A percentile compares a stretch with the other conserved stretches of the same genome.
phyloP scores from a whole-genome alignment of 2,113 vertebrate genomes.

The Cisticola juncidis region DNA sequence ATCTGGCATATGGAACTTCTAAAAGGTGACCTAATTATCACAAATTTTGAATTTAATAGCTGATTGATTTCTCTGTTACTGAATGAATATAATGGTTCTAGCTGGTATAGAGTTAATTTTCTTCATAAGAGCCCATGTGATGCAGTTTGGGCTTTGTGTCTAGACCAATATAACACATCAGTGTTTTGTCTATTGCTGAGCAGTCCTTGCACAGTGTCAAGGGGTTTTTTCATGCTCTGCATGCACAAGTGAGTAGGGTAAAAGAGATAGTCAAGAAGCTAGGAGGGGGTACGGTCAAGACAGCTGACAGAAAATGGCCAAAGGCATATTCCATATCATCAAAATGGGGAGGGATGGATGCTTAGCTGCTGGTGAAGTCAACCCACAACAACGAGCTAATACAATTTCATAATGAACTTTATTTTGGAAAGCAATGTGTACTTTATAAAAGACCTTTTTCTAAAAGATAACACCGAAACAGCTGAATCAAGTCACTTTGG shows the following conservation, averaged over 20 bases:
- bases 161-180: neutral
- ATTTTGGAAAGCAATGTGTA: neutral
- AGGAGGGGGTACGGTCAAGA: neutral
- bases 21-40: neutral
- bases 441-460: neutral
- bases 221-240: neutral
- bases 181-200: neutral
- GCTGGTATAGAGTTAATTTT: neutral
- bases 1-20: neutral
- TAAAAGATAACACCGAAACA: neutral
- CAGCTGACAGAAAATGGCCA: neutral
- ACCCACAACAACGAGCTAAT: neutral
- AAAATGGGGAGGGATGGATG: neutral
- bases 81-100: neutral
- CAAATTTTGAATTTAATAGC: neutral
- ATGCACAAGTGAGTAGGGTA: neutral
- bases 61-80: too few species aligned
- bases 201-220: neutral
- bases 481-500: neutral
- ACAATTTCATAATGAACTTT: neutral
- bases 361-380: neutral
- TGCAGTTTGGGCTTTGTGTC: neutral
- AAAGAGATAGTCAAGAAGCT: neutral
- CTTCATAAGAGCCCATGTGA: neutral
- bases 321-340: neutral